Evolutionary conservation across 2,797 vertebrate species (phyloP).

Genomic region (Phataginus tetradactyla): DNA sequence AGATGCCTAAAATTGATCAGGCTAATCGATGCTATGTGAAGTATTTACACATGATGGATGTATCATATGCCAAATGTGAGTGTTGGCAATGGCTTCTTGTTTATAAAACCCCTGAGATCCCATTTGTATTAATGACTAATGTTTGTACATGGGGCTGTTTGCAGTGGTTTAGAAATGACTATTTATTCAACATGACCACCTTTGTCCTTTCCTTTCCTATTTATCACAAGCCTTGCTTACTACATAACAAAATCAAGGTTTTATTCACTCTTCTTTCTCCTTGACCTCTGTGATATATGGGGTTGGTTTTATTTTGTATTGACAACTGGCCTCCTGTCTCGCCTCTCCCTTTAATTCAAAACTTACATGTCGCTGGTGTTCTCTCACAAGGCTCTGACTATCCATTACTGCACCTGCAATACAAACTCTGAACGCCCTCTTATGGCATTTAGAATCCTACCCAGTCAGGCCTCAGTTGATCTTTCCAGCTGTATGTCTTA

Average conservation of each 20-base stretch:
- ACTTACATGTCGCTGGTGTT: background rate
- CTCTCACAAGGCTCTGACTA: background rate
- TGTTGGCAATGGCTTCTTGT: slow-evolving; percentile 63
- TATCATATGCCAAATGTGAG: slow-evolving; percentile 70
- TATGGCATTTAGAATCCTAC: background rate
- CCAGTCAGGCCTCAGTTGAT: background rate
- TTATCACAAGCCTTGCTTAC: slow-evolving; percentile 61
- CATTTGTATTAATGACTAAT: slow-evolving; percentile 79
- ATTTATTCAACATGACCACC: slow-evolving; percentile 60
- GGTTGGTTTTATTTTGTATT: slow-evolving; percentile 62
- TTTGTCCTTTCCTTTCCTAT: slow-evolving; percentile 60
- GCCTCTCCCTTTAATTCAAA: background rate
- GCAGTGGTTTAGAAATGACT: slow-evolving; percentile 65
- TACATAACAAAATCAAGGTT: slow-evolving; percentile 58
- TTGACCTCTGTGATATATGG: slow-evolving; percentile 61
- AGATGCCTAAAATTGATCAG: slow-evolving; percentile 79
- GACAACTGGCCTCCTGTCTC: background rate
- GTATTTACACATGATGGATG: slow-evolving; percentile 76
- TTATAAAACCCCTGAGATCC: slow-evolving; percentile 75
- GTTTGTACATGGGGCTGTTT: slow-evolving; percentile 46
- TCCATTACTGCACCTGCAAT: background rate
- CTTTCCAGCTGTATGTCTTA: background rate
- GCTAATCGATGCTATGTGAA: slow-evolving; percentile 74
- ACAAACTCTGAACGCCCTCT: background rate
- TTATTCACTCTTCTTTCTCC: slow-evolving; percentile 66